Conservation (phyloP, 2,888 invertebrate genomes). For the Drosophila meridionalis region DNA sequence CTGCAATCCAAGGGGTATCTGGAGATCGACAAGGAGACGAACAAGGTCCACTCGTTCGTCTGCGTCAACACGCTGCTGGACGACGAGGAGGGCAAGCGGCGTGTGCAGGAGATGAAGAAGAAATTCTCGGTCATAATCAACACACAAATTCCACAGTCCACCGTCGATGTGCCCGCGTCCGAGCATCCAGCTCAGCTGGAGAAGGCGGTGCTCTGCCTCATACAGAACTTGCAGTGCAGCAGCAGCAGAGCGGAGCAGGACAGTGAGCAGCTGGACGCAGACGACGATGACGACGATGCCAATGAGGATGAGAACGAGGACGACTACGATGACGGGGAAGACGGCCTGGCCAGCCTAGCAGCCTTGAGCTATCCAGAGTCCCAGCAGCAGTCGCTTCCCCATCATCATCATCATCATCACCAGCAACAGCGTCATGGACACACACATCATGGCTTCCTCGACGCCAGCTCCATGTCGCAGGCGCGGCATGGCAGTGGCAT, state of each 20-base stretch:
- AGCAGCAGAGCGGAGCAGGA: conserved; percentile 70
- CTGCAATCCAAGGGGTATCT: conserved; percentile 93
- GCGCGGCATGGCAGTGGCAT: conserved; percentile 41
- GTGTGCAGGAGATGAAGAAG: conserved; percentile 92
- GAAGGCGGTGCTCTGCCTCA: conserved; percentile 90
- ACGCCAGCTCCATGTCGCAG: conserved; percentile 45
- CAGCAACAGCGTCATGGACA: conserved; percentile 23
- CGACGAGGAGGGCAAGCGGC: conserved; percentile 90
- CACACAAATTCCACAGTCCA: conserved; percentile 84
- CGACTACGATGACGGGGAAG: conserved; percentile 31
- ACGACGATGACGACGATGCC: conserved; percentile 28
- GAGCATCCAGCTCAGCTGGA: conserved; percentile 90
- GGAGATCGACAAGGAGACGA: conserved; percentile 91
- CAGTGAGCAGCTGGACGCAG: conserved; percentile 33
- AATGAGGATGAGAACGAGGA: conserved; percentile 22
- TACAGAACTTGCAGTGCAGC: conserved; percentile 85
- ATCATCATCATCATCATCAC: conserved; percentile 2
- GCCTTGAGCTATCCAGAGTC: conserved; percentile 14
- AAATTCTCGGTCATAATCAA: conserved; percentile 90
- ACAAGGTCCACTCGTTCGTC: conserved; percentile 93
- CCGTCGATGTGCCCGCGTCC: conserved; percentile 86
- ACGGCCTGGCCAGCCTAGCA: conserved; percentile 35
- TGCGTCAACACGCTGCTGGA: conserved; percentile 93
- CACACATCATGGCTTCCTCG: conserved; percentile 29
- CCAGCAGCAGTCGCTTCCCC: neutral